A percentile compares a stretch with the other conserved stretches of the same genome.
Evolutionary conservation across 2,113 vertebrate genomes (phyloP).

Genomic region (Shinisaurus crocodilurus): DNA sequence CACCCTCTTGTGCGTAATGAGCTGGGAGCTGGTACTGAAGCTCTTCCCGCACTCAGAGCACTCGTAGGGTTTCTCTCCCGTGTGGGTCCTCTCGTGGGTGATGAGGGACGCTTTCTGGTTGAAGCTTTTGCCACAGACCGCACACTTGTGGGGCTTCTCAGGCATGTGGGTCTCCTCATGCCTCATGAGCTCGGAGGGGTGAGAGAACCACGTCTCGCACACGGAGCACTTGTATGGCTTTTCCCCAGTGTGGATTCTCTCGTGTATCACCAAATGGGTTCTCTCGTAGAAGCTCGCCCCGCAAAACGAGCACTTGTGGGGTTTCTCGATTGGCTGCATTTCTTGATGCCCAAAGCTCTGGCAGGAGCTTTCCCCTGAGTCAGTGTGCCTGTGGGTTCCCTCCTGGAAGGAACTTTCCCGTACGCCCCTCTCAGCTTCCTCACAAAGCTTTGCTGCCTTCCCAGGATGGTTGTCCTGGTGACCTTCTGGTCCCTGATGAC

Average conservation of each 20-base stretch:
- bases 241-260: conserved; percentile 74
- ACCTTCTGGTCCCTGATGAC: conserved; percentile 1
- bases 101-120: conserved; percentile 68
- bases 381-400: not conserved
- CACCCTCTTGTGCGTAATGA: conserved; percentile 48
- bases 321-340: conserved; percentile 51
- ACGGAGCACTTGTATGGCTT: conserved; percentile 73
- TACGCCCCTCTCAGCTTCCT: not conserved
- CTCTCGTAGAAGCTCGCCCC: conserved; percentile 58
- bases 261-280: conserved; percentile 54
- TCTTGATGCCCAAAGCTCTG: conserved; percentile 39
- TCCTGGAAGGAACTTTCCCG: conserved; percentile 6
- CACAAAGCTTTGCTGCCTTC: not conserved
- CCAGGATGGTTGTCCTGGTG: not conserved
- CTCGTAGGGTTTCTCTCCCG: conserved; percentile 70
- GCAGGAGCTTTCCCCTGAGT: conserved; percentile 35
- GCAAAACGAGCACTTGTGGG: conserved; percentile 61
- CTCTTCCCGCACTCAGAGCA: conserved; percentile 67
- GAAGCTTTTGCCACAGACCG: conserved; percentile 70
- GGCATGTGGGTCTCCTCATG: conserved; percentile 70
- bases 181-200: conserved; percentile 67
- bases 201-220: conserved; percentile 78
- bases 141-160: conserved; percentile 70
- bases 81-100: conserved; percentile 72
- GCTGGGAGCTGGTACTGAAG: conserved; percentile 38